Evolutionary conservation across 2,888 invertebrate species (phyloP).

Genomic region (Amiota communis): DNA sequence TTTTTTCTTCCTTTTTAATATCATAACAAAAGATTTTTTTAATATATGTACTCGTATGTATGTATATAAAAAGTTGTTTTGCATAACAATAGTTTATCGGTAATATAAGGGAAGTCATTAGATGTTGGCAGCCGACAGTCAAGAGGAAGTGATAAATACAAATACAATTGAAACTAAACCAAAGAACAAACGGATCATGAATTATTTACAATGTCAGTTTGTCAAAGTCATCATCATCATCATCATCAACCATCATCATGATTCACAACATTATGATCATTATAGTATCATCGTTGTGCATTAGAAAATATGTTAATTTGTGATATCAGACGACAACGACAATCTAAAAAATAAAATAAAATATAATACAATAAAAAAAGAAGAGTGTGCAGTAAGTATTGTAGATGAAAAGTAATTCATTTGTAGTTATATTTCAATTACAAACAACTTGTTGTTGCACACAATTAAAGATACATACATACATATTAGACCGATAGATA

Average conservation of each 20-base stretch:
- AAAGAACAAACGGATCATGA: constrained; percentile 10
- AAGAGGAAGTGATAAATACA: constrained; percentile 17
- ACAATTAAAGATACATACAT: too few species aligned
- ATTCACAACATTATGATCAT: too few species aligned
- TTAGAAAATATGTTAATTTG: too few species aligned
- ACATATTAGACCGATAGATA: too few species aligned
- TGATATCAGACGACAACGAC: not conserved
- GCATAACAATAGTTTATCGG: too few species aligned
- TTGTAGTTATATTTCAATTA: too few species aligned
- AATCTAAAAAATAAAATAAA: not conserved
- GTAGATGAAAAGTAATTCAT: not conserved
- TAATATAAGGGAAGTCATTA: not conserved
- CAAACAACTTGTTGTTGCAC: too few species aligned
- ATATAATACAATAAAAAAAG: not conserved
- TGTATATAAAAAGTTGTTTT: not conserved
- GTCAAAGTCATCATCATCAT: not conserved
- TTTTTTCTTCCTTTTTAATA: too few species aligned
- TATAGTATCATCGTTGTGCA: too few species aligned
- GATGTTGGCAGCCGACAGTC: not conserved
- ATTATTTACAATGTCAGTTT: constrained; percentile 13
- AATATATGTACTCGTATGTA: too few species aligned
- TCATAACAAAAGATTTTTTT: too few species aligned
- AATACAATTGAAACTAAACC: not conserved
- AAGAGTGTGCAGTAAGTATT: not conserved
- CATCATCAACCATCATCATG: too few species aligned